Evolutionary conservation across 2,113 vertebrate genomes (phyloP), one percentile per base, ranked within the genome.

Genomic region (Turnix velox): DNA sequence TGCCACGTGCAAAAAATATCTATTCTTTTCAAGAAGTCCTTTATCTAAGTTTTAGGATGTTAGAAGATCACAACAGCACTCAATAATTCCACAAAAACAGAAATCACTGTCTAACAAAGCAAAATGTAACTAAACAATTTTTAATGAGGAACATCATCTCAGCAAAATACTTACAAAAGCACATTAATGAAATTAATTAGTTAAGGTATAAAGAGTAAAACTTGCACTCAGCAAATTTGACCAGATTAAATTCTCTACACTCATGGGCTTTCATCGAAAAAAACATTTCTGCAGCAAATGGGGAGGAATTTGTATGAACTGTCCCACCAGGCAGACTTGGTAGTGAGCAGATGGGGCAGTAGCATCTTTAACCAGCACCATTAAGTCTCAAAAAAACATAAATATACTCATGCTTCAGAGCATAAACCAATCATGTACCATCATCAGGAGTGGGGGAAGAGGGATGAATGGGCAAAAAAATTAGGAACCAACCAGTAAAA

Each of bases 141-240:
- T 52, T 72, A 78, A 72, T 14, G 15, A 58, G 49, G 66, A 87
- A 73, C n/a, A 84, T 67, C 25, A 52, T 35, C 77, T 89, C 94
- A 74, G n/a, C 45, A 82, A 91, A 40, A 72, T 77, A 65, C 14
- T 84, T 88, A 87, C 6, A 45, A 85, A 87, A 75, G 31, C 6
- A 19, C 39, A 69, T 76, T 72, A 85, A 89, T 87, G 11, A 84
- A 92, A 94, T 78, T 65, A 75, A 87, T 84, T 95, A 81, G 40
- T 83, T 82, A 82, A 79, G 71, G 37, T 73, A 87, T 87, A 85
- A 95, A 87, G 30, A 87, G 28, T 65, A 93, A 79, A 92, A 84
- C 35, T 82, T 87, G 43, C 13, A 49, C 42, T 87, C 55, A 74
- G 65, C 58, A 85, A 90, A 93, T 85, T 68, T 75, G 90, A 48